Evolutionary conservation across 2,797 vertebrate species (phyloP).

Genomic region (Sebastes nivosus): DNA sequence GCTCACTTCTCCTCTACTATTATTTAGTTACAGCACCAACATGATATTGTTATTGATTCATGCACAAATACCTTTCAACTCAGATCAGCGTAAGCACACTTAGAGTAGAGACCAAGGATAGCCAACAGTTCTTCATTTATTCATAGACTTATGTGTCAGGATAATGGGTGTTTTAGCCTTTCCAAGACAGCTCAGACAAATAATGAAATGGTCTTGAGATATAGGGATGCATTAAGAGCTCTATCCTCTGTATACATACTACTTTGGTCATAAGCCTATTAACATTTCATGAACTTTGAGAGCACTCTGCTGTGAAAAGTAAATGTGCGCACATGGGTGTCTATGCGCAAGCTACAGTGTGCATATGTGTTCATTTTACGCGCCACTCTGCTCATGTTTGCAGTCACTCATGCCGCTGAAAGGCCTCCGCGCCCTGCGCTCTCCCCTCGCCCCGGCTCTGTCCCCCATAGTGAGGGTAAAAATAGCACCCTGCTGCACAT

Average conservation of each 20-base stretch:
- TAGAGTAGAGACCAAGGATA: neutral
- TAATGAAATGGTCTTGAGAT: constrained; percentile 59
- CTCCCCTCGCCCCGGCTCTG: constrained; percentile 27
- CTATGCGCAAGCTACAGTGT: neutral
- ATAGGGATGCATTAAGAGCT: constrained; percentile 48
- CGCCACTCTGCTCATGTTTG: constrained; percentile 35
- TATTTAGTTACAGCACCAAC: neutral
- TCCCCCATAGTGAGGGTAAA: constrained; percentile 70
- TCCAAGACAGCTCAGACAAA: neutral
- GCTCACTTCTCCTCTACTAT: neutral
- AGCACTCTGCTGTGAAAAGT: constrained; percentile 12
- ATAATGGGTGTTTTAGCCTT: neutral
- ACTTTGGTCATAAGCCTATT: constrained; percentile 35
- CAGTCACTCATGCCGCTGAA: constrained; percentile 39
- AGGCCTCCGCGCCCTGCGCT: constrained; percentile 28
- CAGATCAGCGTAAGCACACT: neutral
- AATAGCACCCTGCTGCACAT: constrained; percentile 72
- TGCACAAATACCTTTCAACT: neutral
- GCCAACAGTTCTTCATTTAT: neutral
- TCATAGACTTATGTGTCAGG: neutral
- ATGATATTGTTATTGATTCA: neutral
- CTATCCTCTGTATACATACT: neutral
- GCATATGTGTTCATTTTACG: constrained; percentile 8
- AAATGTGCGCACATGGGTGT: neutral
- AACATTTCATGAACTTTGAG: constrained; percentile 67